Conservation (phyloP, 2,113 vertebrate species). For the Chlamydotis undulata region DNA sequence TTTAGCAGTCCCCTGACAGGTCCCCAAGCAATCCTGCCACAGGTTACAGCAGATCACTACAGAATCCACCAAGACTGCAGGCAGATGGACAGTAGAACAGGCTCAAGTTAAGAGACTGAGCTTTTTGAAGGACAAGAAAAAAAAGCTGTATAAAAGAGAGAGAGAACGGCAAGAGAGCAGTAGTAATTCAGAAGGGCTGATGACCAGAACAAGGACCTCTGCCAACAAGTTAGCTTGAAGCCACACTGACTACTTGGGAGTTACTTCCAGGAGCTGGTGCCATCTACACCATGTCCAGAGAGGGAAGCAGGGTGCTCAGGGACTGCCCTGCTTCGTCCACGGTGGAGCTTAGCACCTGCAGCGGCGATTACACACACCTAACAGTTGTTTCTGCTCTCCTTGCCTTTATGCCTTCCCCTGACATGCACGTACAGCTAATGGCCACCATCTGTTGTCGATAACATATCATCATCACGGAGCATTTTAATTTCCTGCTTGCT, state of each 20-base stretch:
- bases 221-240: neutral
- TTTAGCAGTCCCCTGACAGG: neutral
- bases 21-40: neutral
- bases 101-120: neutral
- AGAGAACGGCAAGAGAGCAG: neutral
- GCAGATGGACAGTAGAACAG: neutral
- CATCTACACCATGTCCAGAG: neutral
- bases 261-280: neutral
- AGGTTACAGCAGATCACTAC: neutral
- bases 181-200: neutral
- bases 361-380: neutral
- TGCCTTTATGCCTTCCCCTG: slow-evolving; percentile 57
- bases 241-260: neutral
- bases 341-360: neutral
- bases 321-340: neutral
- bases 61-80: neutral
- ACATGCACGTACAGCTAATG: slow-evolving; percentile 1
- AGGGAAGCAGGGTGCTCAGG: neutral
- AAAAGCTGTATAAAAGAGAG: neutral
- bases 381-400: neutral
- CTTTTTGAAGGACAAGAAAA: neutral
- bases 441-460: slow-evolving; percentile 72
- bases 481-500: slow-evolving; percentile 85
- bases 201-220: neutral
- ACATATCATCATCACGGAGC: slow-evolving; percentile 47